Conservation (phyloP, 1,140 invertebrate species). For the Euwallacea fornicatus region DNA sequence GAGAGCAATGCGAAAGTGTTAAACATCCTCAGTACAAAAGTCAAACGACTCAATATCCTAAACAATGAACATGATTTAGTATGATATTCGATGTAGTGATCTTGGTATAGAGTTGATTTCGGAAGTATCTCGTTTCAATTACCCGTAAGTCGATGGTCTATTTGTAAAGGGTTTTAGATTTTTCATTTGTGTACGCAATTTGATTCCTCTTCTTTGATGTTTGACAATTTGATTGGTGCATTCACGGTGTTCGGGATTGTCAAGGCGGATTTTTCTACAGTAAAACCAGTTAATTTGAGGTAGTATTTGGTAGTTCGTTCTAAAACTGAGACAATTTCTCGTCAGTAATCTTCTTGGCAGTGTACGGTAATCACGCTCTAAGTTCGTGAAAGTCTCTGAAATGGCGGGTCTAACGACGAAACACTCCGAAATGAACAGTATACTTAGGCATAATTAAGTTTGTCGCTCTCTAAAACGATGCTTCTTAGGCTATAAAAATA, state of each 20-base stretch:
- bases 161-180: too few species aligned
- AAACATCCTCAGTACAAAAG: background rate
- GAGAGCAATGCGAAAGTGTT: background rate
- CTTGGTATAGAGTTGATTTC: background rate
- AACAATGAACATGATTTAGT: background rate
- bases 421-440: background rate
- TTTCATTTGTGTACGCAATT: too few species aligned
- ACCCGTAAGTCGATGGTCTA: too few species aligned
- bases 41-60: background rate
- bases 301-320: too few species aligned
- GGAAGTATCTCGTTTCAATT: background rate
- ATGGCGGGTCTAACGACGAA: background rate
- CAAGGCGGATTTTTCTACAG: too few species aligned
- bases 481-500: conserved; percentile 23
- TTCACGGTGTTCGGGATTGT: too few species aligned
- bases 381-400: background rate
- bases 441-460: background rate
- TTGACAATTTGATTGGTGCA: too few species aligned
- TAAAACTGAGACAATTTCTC: background rate
- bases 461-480: background rate
- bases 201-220: too few species aligned
- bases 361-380: background rate
- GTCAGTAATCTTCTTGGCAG: background rate
- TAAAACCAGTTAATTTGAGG: too few species aligned
- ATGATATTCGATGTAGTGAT: conserved; percentile 21